Conservation (phyloP, 2,113 vertebrate genomes). For the Empidonax alnorum region DNA sequence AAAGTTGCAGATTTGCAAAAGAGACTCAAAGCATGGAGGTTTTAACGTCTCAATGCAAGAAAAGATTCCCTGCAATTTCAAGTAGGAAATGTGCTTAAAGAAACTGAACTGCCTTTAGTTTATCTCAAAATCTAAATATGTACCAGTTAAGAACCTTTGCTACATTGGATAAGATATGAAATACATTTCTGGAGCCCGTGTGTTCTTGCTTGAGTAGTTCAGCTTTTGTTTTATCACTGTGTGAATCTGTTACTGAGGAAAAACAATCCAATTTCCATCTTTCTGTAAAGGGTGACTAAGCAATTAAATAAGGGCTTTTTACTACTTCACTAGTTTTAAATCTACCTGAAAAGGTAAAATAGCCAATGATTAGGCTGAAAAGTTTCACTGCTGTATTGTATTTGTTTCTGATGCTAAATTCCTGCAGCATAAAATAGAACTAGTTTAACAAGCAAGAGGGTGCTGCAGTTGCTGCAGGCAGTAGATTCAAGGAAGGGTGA, state of each 20-base stretch:
- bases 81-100: slow-evolving; percentile 49
- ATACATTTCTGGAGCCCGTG: not conserved
- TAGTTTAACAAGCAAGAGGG: not conserved
- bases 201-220: not conserved
- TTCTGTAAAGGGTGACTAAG: not conserved
- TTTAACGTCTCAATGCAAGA: slow-evolving; percentile 20
- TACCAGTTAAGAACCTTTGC: slow-evolving; percentile 42
- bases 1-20: not conserved
- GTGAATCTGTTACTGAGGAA: not conserved
- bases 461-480: not conserved
- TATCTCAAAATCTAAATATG: slow-evolving; percentile 44
- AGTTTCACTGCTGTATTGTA: not conserved
- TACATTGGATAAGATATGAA: not conserved
- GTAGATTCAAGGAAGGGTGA: not conserved
- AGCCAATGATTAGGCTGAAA: not conserved
- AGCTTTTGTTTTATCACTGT: not conserved
- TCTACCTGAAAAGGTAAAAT: not conserved
- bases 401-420: not conserved
- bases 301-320: not conserved
- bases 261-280: not conserved
- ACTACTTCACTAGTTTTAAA: not conserved
- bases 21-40: slow-evolving; percentile 10
- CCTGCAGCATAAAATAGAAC: not conserved
- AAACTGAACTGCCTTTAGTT: slow-evolving; percentile 43
- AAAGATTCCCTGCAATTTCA: slow-evolving; percentile 5